Percentiles rank a stretch among this genome's conserved stretches.
These are phyloP conservation scores for Adineta ricciae DNA, from an alignment of 2,888 invertebrate species.

Conservation along the genomic window DNA sequence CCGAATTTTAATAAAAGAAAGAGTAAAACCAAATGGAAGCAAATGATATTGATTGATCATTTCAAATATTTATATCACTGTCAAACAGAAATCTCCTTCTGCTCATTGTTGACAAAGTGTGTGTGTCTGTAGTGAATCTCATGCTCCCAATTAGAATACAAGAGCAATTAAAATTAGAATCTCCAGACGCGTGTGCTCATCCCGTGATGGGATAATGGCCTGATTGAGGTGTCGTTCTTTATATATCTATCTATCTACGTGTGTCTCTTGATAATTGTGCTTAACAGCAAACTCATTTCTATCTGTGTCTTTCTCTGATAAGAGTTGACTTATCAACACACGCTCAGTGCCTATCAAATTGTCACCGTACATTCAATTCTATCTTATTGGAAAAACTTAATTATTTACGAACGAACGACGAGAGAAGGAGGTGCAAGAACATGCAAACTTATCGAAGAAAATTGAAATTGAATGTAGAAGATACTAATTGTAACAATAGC, in stretches of 20 bases:
- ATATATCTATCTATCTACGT: background rate
- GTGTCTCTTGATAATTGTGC: background rate
- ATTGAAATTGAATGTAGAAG: constrained; percentile 17
- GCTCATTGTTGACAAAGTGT: constrained; percentile 15
- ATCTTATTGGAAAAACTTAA: constrained; percentile 6
- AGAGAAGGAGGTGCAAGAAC: constrained; percentile 8
- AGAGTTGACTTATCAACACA: constrained; percentile 20
- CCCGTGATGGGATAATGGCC: constrained; percentile 22
- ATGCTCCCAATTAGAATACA: constrained; percentile 13
- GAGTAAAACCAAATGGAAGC: background rate
- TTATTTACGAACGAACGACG: constrained; percentile 9
- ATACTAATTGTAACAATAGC: constrained; percentile 5
- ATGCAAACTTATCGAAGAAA: constrained; percentile 22
- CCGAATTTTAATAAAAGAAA: background rate
- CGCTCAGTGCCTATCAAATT: background rate
- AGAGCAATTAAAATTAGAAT: constrained; percentile 12
- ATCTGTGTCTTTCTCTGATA: background rate
- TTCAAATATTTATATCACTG: constrained; percentile 1
- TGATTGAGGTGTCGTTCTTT: constrained; percentile 18
- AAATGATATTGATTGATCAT: constrained; percentile 7
- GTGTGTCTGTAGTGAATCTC: constrained; percentile 6
- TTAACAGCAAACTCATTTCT: constrained; percentile 1
- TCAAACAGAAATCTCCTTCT: constrained; percentile 1
- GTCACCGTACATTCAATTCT: constrained; percentile 9
- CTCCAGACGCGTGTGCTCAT: constrained; percentile 7